Evolutionary conservation across 2,888 invertebrate species (phyloP).

Genomic region (Tipula unca): DNA sequence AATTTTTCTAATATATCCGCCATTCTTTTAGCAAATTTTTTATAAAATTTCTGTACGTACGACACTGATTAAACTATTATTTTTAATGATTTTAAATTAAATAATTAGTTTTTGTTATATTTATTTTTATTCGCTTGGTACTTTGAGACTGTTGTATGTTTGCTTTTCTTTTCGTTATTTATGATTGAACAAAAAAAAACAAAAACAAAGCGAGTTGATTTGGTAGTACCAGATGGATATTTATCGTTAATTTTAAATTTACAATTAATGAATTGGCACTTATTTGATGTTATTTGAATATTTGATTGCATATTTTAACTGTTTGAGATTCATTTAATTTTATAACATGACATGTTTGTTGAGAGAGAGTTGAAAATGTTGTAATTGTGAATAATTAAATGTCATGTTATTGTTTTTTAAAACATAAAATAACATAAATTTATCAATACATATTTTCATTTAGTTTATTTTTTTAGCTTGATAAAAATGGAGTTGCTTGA

Average conservation of each 20-base stretch:
- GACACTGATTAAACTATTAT: neutral
- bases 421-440: too few species aligned
- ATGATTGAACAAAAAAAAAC: neutral
- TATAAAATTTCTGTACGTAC: neutral
- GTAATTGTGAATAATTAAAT: too few species aligned
- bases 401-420: too few species aligned
- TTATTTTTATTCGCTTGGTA: neutral
- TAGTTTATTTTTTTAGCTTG: too few species aligned
- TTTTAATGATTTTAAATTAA: neutral
- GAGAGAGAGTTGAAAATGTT: too few species aligned
- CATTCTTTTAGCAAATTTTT: neutral
- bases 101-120: neutral
- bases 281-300: too few species aligned
- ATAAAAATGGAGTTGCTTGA: too few species aligned
- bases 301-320: too few species aligned
- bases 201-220: neutral
- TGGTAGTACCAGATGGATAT: neutral
- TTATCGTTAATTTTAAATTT: neutral
- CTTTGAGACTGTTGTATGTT: neutral
- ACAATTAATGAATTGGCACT: too few species aligned
- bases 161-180: neutral
- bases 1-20: conserved; percentile 14
- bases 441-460: too few species aligned
- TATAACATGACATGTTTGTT: too few species aligned
- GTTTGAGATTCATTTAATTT: too few species aligned